A percentile compares a stretch with the other conserved stretches of the same genome.
Evolutionary conservation across 2,888 invertebrate genomes (phyloP).

Genomic region (Diarsia dahlii): DNA sequence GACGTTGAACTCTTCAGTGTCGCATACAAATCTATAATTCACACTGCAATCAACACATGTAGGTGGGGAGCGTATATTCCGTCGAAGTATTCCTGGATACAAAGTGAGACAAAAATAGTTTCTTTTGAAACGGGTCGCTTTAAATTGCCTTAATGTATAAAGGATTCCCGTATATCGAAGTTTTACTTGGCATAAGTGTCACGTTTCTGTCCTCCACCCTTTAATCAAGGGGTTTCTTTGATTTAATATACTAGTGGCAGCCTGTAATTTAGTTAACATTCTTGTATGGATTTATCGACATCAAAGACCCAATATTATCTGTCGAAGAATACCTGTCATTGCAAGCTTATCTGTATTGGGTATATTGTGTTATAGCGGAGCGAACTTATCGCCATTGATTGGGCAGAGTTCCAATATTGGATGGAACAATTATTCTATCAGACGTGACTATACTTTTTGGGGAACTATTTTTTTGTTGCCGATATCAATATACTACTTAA

Average conservation of each 20-base stretch:
- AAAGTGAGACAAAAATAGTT: constrained; percentile 38
- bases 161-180: constrained; percentile 34
- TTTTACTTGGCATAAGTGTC: constrained; percentile 56
- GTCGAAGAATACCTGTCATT: constrained; percentile 1
- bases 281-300: constrained; percentile 15
- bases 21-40: constrained; percentile 19
- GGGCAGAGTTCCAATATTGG: constrained; percentile 50
- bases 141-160: constrained; percentile 39
- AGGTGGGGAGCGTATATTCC: constrained; percentile 21
- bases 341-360: constrained; percentile 16
- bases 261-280: constrained; percentile 23
- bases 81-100: constrained; percentile 15
- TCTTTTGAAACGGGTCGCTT: constrained; percentile 32
- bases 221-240: constrained; percentile 53
- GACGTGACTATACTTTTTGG: not conserved
- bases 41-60: constrained; percentile 28
- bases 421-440: constrained; percentile 1
- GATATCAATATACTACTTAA: not conserved
- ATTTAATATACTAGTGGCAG: constrained; percentile 40
- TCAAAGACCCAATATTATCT: constrained; percentile 17
- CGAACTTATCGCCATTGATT: constrained; percentile 37
- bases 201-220: constrained; percentile 38
- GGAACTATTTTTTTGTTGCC: not conserved
- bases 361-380: constrained; percentile 20
- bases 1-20: constrained; percentile 9